Conservation (phyloP, 2,797 vertebrate genomes). For the Sebastes aleutianus region DNA sequence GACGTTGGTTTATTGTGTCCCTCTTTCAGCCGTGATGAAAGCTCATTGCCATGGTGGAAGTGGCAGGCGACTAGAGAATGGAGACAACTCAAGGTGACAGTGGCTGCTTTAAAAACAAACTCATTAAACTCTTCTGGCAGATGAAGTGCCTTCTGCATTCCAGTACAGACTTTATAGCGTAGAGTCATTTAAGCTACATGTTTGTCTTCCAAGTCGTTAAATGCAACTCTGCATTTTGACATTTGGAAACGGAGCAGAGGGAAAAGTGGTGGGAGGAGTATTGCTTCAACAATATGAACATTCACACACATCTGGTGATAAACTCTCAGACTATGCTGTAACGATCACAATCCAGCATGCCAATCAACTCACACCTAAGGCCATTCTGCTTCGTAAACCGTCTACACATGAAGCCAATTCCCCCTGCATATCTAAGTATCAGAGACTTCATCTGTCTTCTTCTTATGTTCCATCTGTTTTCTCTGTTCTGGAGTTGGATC, state of each 20-base stretch:
- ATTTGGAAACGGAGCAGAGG: constrained; percentile 33
- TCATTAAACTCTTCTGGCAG: constrained; percentile 52
- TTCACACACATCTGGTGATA: constrained; percentile 24
- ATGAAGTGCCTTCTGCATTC: constrained; percentile 39
- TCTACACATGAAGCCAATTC: neutral
- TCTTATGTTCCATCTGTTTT: neutral
- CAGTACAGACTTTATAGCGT: constrained; percentile 37
- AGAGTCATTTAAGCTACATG: constrained; percentile 47
- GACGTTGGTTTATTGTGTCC: neutral
- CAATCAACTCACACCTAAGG: neutral
- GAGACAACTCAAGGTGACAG: constrained; percentile 17
- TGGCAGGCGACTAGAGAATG: neutral
- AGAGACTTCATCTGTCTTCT: neutral
- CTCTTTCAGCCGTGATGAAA: neutral
- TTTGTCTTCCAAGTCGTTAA: constrained; percentile 61
- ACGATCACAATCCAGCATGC: neutral
- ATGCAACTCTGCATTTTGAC: constrained; percentile 44
- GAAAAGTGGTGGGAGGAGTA: constrained; percentile 26
- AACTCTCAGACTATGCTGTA: neutral
- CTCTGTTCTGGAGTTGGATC: neutral
- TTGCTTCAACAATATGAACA: constrained; percentile 3
- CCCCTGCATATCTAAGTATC: neutral
- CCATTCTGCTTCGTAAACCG: neutral
- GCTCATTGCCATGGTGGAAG: constrained; percentile 30
- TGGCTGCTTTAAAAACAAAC: constrained; percentile 33